Percentiles rank a stretch among this genome's conserved stretches.
These are phyloP conservation scores for Bufo bufo DNA, from an alignment of 2,113 vertebrate species.

Conservation along the genomic window DNA sequence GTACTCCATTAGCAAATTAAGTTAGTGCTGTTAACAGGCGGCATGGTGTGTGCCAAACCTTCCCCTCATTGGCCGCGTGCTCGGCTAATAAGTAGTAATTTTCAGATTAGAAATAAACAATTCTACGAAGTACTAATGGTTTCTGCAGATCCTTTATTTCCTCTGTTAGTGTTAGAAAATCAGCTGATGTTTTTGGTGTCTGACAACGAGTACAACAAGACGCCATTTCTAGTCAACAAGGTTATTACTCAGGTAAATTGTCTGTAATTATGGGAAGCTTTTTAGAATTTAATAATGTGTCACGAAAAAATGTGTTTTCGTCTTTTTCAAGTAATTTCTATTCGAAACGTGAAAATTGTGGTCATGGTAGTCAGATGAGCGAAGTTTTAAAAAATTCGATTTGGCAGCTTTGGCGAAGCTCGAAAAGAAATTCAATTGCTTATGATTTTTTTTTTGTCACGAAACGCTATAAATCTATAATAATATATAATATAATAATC, in stretches of 20 bases:
- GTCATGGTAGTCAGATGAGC: not conserved
- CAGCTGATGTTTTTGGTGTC: not conserved
- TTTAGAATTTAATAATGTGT: not conserved
- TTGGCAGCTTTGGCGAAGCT: no score
- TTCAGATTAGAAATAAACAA: constrained; percentile 38
- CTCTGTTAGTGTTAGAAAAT: not conserved
- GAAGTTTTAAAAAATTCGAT: no score
- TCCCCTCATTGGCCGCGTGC: not conserved
- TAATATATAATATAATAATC: no score
- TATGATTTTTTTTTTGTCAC: no score
- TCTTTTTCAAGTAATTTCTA: not conserved
- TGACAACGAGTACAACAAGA: not conserved
- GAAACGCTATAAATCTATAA: no score
- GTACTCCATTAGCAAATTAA: constrained; percentile 51
- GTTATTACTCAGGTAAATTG: constrained; percentile 20
- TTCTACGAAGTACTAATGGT: constrained; percentile 38
- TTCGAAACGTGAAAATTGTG: not conserved
- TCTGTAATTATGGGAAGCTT: constrained; percentile 4
- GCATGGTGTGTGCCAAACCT: constrained; percentile 29
- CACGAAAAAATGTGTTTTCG: not conserved
- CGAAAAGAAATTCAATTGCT: no score
- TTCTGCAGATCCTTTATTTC: constrained; percentile 32
- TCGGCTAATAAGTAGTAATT: constrained; percentile 40
- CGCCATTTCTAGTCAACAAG: constrained; percentile 19
- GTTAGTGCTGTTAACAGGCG: constrained; percentile 52